Conservation (phyloP, 2,888 invertebrate genomes). For the Iphiclides podalirius region DNA sequence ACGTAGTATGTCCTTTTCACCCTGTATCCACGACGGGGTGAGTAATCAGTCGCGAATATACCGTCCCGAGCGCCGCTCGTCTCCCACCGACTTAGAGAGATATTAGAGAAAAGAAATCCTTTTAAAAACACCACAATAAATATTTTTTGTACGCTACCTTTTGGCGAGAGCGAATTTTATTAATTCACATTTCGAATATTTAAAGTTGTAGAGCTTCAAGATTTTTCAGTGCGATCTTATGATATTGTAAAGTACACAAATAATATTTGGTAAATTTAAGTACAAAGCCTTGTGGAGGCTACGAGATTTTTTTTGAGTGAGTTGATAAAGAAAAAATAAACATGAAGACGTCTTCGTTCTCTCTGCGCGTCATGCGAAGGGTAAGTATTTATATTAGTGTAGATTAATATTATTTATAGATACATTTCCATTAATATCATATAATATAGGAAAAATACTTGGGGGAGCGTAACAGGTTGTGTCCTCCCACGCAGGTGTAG, state of each 20-base stretch:
- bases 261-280: slow-evolving; percentile 3
- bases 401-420: too few relatives aligned
- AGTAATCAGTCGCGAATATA: slow-evolving; percentile 72
- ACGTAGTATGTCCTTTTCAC: slow-evolving; percentile 67
- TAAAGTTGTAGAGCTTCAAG: not conserved
- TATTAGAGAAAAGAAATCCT: slow-evolving; percentile 26
- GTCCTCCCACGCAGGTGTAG: slow-evolving; percentile 35
- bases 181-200: slow-evolving; percentile 7
- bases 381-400: slow-evolving; percentile 76
- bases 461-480: slow-evolving; percentile 38
- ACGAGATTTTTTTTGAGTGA: slow-evolving; percentile 29
- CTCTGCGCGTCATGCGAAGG: slow-evolving; percentile 88
- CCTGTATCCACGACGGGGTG: slow-evolving; percentile 60
- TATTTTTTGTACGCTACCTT: slow-evolving; percentile 16
- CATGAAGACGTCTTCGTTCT: slow-evolving; percentile 90
- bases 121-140: not conserved
- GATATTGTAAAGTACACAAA: not conserved
- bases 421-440: too few relatives aligned
- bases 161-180: not conserved
- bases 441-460: slow-evolving; percentile 12
- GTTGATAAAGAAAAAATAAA: slow-evolving; percentile 57
- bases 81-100: slow-evolving; percentile 36
- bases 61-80: slow-evolving; percentile 69
- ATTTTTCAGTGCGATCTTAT: slow-evolving; percentile 8
- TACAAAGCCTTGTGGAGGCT: not conserved